phyloP scores from a whole-genome alignment of 2,888 invertebrate genomes.

The Micoletzkya japonica region DNA sequence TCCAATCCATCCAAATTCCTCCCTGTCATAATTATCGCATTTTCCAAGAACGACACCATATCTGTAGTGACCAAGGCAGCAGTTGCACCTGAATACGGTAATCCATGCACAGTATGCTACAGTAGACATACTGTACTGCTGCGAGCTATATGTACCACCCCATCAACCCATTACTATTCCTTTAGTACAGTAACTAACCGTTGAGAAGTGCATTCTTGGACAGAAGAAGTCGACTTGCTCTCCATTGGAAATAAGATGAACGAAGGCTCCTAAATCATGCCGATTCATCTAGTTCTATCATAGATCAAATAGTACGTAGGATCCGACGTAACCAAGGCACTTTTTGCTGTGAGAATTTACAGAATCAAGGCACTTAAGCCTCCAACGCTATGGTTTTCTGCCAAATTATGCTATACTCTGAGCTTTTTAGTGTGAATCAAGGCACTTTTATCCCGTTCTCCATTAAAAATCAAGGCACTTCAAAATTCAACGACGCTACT shows the following conservation, averaged over 20 bases:
- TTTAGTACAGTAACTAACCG: background rate
- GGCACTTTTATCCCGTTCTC: no score
- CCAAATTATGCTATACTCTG: no score
- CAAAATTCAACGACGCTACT: no score
- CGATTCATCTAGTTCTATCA: no score
- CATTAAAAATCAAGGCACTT: no score
- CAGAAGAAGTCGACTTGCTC: slow-evolving; percentile 46
- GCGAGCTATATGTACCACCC: background rate
- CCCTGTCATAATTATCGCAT: slow-evolving; percentile 40
- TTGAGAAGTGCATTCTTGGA: slow-evolving; percentile 31
- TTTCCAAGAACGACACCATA: slow-evolving; percentile 39
- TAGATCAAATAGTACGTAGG: no score
- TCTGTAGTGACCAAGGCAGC: slow-evolving; percentile 21
- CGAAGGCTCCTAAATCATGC: no score
- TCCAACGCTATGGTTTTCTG: no score
- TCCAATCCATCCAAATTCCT: slow-evolving; percentile 36
- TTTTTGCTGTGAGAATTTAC: no score
- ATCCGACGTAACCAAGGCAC: no score
- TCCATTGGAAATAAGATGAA: slow-evolving; percentile 60
- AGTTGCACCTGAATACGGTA: background rate
- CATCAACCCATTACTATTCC: background rate
- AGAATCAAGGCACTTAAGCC: no score
- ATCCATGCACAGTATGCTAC: background rate
- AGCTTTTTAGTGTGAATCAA: no score
- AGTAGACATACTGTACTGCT: background rate